Evolutionary conservation across 2,888 invertebrate genomes (phyloP).

Genomic region (Agrochola lota): DNA sequence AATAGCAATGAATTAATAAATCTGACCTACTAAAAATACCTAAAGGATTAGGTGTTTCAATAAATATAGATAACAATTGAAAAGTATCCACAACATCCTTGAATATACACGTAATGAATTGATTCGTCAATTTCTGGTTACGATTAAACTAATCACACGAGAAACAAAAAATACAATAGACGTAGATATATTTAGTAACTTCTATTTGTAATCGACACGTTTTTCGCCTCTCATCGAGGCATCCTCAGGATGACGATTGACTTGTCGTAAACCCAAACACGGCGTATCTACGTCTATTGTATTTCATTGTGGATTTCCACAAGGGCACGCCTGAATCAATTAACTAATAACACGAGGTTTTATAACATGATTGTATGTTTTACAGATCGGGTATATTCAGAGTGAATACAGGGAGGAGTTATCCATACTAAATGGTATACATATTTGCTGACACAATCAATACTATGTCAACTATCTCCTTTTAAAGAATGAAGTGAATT

Average conservation of each 20-base stretch:
- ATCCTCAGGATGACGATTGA: no score
- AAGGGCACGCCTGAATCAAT: no score
- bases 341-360: not conserved
- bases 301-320: no score
- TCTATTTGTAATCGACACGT: no score
- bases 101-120: not conserved
- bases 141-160: not conserved
- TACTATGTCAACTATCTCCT: not conserved
- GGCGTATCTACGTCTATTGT: no score
- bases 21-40: not conserved
- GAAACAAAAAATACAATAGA: no score
- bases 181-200: no score
- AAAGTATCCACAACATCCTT: not conserved
- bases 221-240: no score
- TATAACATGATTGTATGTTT: slow-evolving; percentile 38
- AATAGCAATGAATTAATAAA: not conserved
- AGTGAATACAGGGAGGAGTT: slow-evolving; percentile 75
- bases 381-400: slow-evolving; percentile 80
- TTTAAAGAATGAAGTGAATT: slow-evolving; percentile 2
- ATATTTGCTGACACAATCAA: not conserved
- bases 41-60: not conserved
- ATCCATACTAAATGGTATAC: slow-evolving; percentile 64
- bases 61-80: not conserved
- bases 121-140: not conserved
- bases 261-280: no score